Evolutionary conservation across 2,113 vertebrate species (phyloP).

Genomic region (Paradisaea rubra): DNA sequence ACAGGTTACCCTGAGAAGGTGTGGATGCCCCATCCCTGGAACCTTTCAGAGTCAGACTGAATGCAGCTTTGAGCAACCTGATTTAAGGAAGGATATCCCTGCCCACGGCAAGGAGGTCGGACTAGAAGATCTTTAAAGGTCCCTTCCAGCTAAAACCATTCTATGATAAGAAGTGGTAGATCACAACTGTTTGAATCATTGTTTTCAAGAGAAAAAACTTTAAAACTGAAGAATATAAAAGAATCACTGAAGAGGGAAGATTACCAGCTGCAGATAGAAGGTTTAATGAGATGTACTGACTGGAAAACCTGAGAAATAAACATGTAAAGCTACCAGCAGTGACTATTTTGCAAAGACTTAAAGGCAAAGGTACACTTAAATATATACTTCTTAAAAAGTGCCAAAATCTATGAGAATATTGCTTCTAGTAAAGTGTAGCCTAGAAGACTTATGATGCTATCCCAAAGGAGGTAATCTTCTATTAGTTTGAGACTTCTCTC

Average conservation of each 20-base stretch:
- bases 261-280: neutral
- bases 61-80: neutral
- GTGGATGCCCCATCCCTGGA: neutral
- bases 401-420: neutral
- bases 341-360: neutral
- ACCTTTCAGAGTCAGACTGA: neutral
- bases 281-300: neutral
- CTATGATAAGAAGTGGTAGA: neutral
- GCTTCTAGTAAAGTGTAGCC: neutral
- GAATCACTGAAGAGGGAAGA: neutral
- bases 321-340: neutral
- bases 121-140: neutral
- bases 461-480: neutral
- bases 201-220: neutral
- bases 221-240: neutral
- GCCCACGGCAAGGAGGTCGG: rapidly evolving
- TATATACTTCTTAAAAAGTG: neutral
- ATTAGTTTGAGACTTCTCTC: neutral
- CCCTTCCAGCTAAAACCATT: neutral
- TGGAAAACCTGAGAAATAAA: neutral
- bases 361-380: neutral
- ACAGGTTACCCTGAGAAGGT: neutral
- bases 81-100: neutral
- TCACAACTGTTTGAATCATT: neutral
- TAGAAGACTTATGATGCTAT: neutral